Conservation (phyloP, 2,888 invertebrate species). For the Marronus borbonicus region DNA sequence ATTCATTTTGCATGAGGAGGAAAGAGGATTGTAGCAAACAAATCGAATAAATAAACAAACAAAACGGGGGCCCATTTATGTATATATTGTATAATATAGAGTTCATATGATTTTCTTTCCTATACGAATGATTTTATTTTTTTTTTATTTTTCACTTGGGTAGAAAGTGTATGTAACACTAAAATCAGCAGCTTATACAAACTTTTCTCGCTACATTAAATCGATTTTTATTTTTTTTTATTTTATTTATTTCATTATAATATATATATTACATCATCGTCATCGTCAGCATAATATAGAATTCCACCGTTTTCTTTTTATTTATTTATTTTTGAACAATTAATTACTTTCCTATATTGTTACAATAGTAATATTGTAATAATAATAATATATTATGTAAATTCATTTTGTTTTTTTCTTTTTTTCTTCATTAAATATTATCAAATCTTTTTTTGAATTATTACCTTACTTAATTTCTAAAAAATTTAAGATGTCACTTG, state of each 20-base stretch:
- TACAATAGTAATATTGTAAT: constrained; percentile 49
- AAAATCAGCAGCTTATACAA: constrained; percentile 44
- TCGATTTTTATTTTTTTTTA: constrained; percentile 33
- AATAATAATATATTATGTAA: constrained; percentile 54
- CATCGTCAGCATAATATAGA: constrained; percentile 35
- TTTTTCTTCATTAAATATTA: constrained; percentile 67
- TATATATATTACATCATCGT: constrained; percentile 40
- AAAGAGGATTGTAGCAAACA: neutral
- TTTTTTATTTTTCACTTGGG: constrained; percentile 17
- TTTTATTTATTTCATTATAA: constrained; percentile 42
- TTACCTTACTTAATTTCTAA: constrained; percentile 70
- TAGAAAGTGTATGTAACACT: constrained; percentile 38
- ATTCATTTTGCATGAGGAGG: neutral
- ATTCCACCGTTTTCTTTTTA: constrained; percentile 34
- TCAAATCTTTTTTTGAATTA: constrained; percentile 69
- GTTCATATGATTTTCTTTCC: constrained; percentile 7
- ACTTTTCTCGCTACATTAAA: constrained; percentile 38
- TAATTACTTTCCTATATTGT: constrained; percentile 44
- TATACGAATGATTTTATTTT: constrained; percentile 21
- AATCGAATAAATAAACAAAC: constrained; percentile 20
- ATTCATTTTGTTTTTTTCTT: constrained; percentile 52
- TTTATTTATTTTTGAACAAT: constrained; percentile 41
- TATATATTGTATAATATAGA: constrained; percentile 14
- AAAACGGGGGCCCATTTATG: constrained; percentile 25
- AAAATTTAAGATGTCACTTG: constrained; percentile 74